phyloP scores from a whole-genome alignment of 2,113 vertebrate species.

The Paracanthobrama guichenoti region DNA sequence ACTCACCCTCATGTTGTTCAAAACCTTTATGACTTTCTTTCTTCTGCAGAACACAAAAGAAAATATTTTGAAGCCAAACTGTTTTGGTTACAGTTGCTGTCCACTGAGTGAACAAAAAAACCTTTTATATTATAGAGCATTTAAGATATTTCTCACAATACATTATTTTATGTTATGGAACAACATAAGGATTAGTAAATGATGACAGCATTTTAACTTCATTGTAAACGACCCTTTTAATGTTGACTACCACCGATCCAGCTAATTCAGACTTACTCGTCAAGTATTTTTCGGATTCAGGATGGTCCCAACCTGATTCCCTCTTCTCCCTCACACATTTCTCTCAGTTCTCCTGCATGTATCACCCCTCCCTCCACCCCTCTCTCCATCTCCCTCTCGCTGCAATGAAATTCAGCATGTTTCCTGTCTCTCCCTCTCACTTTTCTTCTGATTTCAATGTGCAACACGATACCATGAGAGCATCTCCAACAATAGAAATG shows the following conservation, averaged over 20 bases:
- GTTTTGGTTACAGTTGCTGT: neutral
- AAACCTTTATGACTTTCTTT: neutral
- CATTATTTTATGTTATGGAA: neutral
- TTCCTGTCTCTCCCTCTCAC: slow-evolving; percentile 10
- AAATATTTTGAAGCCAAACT: neutral
- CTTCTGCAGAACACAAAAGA: neutral
- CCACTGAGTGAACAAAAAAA: neutral
- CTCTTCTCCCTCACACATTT: slow-evolving; percentile 51
- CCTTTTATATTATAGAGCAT: neutral
- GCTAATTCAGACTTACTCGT: neutral
- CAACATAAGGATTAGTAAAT: neutral
- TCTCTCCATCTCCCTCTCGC: slow-evolving; percentile 59
- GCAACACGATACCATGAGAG: slow-evolving; percentile 63
- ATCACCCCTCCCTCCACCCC: slow-evolving; percentile 55
- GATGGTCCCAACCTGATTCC: slow-evolving; percentile 28
- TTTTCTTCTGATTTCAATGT: slow-evolving; percentile 52
- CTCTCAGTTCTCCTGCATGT: slow-evolving; percentile 61
- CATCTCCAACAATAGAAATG: slow-evolving; percentile 58
- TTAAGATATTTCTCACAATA: neutral
- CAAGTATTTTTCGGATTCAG: slow-evolving; percentile 13
- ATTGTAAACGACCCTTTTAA: neutral
- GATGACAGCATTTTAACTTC: neutral
- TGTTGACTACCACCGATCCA: neutral
- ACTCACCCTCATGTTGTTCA: too few relatives aligned
- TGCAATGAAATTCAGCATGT: slow-evolving; percentile 64